Evolutionary conservation across 1,140 invertebrate species (phyloP), one percentile per base, ranked within the genome.

Genomic region (Cydia splendana): DNA sequence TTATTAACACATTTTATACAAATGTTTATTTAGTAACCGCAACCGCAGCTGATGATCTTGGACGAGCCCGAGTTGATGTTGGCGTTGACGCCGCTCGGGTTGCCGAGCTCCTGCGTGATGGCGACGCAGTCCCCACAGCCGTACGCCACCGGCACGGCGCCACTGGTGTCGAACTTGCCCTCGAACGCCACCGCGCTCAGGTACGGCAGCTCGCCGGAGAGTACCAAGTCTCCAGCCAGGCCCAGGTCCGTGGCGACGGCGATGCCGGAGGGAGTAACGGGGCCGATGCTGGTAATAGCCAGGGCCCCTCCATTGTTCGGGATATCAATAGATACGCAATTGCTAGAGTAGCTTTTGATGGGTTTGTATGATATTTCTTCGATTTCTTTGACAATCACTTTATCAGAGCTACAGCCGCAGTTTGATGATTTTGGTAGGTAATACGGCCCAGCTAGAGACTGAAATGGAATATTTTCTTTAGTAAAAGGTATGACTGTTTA

Each of bases 241-340:
- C 1, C 75, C 3, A 45, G 18, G 24, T 69, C 65, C 13, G 75
- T 28, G 45, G 69, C 65, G 0, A 76, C 76, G 9, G 51, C 53
- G 30, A 73, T 57, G 18, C 78, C 71, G 18, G 28, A 20, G 5
- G 76, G 65, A 28, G 79, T 62, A 45, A 75, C 71, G 48, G 62
- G 62, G 15, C 45, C 38, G 20, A 34, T 18, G 45, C 65, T 71
- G 20, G 51, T n/a, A 12, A 76, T 51, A 18, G 28, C 7, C 34
- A 74, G 18, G 30, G 57, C 53, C 12, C 57, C 75, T 15, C 42
- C 75, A 38, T 48, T 65, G 12, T 28, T 38, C 7, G 74, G 28
- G 18, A 71, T 34, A 20, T 34, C 38, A 38, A 18, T 69, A 45
- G n/a, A 51, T 2, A 18, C n/a, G 34, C 67, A 34, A n/a, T 15